Base-by-base conservation (phyloP, 30 jellyfish, hydroid and myxozoan species). In the Sanderia malayensis region DNA sequence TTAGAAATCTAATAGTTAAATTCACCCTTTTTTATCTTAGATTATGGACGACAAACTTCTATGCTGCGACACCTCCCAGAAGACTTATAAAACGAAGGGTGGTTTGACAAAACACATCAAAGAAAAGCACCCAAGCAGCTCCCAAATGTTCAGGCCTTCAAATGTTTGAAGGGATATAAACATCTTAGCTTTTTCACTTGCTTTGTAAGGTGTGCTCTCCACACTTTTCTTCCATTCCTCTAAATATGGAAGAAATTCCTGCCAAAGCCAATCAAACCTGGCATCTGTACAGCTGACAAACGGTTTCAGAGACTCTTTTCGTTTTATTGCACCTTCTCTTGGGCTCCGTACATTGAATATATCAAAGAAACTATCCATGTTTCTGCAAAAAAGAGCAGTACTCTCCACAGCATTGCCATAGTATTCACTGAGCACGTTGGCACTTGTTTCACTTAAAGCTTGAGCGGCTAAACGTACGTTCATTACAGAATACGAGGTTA, bases 341-440 rank as follows among this genome's bases (percentile, higher is more conserved):
- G 86, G 46, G 46, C 87, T 80, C 61, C 81, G 81, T 29, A 55
- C 82, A 45, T 80, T 80, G 72, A 68, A 31, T 1, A 27, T 37
- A 70, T 80, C 87, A 80, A 80, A 68, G 45, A 80, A 80, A 4
- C 66, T 69, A 61, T 80, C 93, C 70, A 53, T 52, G 52, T 25
- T 20, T 10, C 63, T 55, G 71, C 93, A 68, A 34, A 70, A 79
- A 26, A 4, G 31, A 4, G 93, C 88, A 30, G 93, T 61, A 30
- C 31, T 73, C 46, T 61, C 46, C 21, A 57, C 57, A 30, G 18
- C 87, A 45, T 0, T 45, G 57, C 44, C 64, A 75, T 75, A 75
- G 69, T 75, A 52, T 33, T 52, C 34, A n/a, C 24, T 27, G 24
- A 58, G 65, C 26, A 75, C 34, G 21, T 61, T 75, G n/a, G 81